A percentile compares a stretch with the other conserved stretches of the same genome.
Conservation (phyloP, 2,888 invertebrate species). For the Zygogramma bicolorata region DNA sequence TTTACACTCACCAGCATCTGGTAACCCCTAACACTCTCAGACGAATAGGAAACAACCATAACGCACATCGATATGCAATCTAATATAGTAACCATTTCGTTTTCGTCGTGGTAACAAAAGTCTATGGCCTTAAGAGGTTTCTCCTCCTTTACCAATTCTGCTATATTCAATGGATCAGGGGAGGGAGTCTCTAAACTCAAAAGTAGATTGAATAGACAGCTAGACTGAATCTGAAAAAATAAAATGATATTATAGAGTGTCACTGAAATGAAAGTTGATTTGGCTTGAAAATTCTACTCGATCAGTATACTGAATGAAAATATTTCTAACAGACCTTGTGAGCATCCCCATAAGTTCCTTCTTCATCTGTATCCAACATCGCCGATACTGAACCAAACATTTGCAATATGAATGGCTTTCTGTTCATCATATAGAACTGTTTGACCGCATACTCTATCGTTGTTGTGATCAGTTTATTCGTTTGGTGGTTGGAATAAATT, state of each 20-base stretch:
- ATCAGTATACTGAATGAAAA: not conserved
- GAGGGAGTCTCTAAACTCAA: slow-evolving; percentile 94
- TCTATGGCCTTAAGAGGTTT: slow-evolving; percentile 95
- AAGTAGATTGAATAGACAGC: slow-evolving; percentile 91
- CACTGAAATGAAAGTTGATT: not conserved
- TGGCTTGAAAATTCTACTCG: not conserved
- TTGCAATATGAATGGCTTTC: slow-evolving; percentile 98
- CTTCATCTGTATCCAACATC: slow-evolving; percentile 92
- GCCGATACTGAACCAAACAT: slow-evolving; percentile 99
- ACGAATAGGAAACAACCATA: slow-evolving; percentile 98
- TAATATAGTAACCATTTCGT: slow-evolving; percentile 95
- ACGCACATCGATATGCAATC: slow-evolving; percentile 99
- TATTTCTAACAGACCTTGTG: slow-evolving; percentile 76
- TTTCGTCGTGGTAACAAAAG: slow-evolving; percentile 98
- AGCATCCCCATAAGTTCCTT: slow-evolving; percentile 89
- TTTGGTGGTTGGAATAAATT: slow-evolving; percentile 97
- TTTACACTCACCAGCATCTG: slow-evolving; percentile 84
- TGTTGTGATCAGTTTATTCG: slow-evolving; percentile 93
- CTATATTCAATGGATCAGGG: slow-evolving; percentile 93
- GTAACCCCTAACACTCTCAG: slow-evolving; percentile 92
- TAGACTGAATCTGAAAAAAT: slow-evolving; percentile 73
- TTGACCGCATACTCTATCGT: slow-evolving; percentile 98
- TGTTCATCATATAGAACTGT: slow-evolving; percentile 97
- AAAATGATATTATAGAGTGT: not conserved
- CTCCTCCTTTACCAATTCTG: slow-evolving; percentile 90